phyloP scores from a whole-genome alignment of 2,113 vertebrate genomes.

The Gallinago media region DNA sequence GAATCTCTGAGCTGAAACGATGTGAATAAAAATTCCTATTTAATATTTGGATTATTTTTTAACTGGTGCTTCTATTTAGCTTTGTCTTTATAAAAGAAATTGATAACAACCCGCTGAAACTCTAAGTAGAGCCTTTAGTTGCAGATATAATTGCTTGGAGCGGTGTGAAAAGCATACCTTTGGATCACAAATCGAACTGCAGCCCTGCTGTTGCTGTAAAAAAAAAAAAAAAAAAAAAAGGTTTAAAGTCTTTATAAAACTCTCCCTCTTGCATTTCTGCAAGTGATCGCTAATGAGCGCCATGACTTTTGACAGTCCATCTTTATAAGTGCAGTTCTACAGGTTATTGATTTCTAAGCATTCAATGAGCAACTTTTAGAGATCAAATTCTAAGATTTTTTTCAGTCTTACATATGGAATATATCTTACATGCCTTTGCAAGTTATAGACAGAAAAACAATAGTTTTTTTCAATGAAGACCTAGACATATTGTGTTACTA shows the following conservation, averaged over 20 bases:
- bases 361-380: not conserved
- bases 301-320: not conserved
- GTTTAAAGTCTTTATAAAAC: not conserved
- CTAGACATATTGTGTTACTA: not conserved
- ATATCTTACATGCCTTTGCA: not conserved
- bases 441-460: not conserved
- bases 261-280: not conserved
- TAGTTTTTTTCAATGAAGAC: not conserved
- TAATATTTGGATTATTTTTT: not conserved
- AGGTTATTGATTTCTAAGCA: not conserved
- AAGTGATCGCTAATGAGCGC: not conserved
- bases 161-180: not conserved
- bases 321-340: not conserved
- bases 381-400: not conserved
- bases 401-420: not conserved
- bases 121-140: not conserved
- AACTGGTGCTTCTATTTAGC: not conserved
- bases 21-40: not conserved
- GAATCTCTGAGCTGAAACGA: not conserved
- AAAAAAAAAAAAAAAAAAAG: not conserved
- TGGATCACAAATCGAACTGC: not conserved
- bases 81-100: not conserved
- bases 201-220: not conserved
- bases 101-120: not conserved
- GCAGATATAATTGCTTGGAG: not conserved